Percentiles rank a stretch among this genome's conserved stretches.
Evolutionary conservation across 2,113 vertebrate species (phyloP).

Genomic region (Ardeotis arabs): DNA sequence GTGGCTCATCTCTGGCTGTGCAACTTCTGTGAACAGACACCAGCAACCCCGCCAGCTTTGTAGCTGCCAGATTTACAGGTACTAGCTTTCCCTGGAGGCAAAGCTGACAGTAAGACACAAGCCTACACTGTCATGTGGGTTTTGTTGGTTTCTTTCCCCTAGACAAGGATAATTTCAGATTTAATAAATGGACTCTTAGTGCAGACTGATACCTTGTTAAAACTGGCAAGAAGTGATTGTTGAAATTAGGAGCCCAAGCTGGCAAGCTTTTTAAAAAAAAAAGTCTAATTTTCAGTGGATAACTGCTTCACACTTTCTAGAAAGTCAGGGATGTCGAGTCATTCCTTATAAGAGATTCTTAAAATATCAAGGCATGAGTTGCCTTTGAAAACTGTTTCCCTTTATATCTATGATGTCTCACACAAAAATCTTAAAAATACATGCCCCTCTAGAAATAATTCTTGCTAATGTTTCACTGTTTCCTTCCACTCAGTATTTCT

Average conservation of each 20-base stretch:
- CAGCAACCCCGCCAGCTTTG: neutral
- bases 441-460: slow-evolving; percentile 23
- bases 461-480: neutral
- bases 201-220: neutral
- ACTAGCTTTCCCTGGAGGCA: neutral
- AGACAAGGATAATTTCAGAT: neutral
- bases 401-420: slow-evolving; percentile 43
- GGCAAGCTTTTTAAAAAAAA: neutral
- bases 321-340: neutral
- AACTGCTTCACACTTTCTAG: slow-evolving; percentile 23
- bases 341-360: slow-evolving; percentile 3
- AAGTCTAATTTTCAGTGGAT: neutral
- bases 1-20: neutral
- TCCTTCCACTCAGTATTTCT: slow-evolving; percentile 1
- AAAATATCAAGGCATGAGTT: slow-evolving; percentile 43
- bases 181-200: neutral
- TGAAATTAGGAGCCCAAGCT: neutral
- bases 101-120: neutral
- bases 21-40: neutral
- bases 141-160: neutral
- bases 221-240: neutral
- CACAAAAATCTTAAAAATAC: slow-evolving; percentile 27
- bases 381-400: slow-evolving; percentile 43
- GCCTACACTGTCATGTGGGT: neutral
- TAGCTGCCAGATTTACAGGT: neutral